phyloP scores from a whole-genome alignment of 2,888 invertebrate species.

The Octonoba sinensis region DNA sequence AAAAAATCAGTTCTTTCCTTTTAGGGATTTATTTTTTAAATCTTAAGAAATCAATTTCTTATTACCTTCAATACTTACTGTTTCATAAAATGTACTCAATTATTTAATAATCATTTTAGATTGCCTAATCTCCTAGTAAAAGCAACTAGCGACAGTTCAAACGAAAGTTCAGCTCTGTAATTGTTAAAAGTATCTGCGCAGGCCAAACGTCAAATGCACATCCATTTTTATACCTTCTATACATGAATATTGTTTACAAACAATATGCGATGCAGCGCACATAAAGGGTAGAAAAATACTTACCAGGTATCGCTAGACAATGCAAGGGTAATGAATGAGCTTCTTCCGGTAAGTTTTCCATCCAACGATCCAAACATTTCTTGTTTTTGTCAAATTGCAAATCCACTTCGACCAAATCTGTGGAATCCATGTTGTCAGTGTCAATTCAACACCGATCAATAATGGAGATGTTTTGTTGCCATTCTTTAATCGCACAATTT shows the following conservation, averaged over 20 bases:
- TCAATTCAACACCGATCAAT: conserved; percentile 35
- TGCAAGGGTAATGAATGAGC: conserved; percentile 59
- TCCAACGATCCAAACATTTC: conserved; percentile 62
- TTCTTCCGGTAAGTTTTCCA: conserved; percentile 64
- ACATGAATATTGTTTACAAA: conserved; percentile 14
- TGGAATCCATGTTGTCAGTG: conserved; percentile 42
- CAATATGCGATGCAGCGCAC: neutral
- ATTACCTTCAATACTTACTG: neutral
- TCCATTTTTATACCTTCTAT: neutral
- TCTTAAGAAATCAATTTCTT: neutral
- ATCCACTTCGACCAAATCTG: conserved; percentile 57
- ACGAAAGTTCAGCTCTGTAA: no score
- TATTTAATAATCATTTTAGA: no score
- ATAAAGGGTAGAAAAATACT: conserved; percentile 1
- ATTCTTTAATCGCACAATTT: neutral
- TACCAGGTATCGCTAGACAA: conserved; percentile 65
- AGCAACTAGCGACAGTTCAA: neutral
- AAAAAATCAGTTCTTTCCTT: neutral
- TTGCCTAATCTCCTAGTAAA: neutral
- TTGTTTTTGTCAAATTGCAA: conserved; percentile 57
- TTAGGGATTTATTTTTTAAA: neutral
- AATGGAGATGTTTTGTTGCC: conserved; percentile 28
- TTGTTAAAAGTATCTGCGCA: conserved; percentile 5
- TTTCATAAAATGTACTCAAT: neutral
- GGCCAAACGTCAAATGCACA: neutral